phyloP scores from a whole-genome alignment of 92 coral and sea anemone genomes.

The Porites cylindrica region DNA sequence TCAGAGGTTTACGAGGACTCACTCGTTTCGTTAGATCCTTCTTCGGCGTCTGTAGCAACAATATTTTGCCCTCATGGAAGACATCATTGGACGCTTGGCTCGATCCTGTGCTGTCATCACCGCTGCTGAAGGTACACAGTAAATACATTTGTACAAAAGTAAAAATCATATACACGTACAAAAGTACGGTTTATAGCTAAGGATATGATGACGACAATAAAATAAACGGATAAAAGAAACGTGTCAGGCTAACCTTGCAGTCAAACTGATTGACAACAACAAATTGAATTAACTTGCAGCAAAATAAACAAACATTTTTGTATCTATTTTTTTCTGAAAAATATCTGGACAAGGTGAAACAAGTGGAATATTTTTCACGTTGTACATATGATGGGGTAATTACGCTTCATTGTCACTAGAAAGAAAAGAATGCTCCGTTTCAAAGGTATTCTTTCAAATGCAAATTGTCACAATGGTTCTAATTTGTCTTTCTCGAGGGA shows the following conservation, averaged over 20 bases:
- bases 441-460: constrained; percentile 36
- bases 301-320: not conserved
- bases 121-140: constrained; percentile 22
- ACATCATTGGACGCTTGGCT: constrained; percentile 46
- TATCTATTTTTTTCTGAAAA: not conserved
- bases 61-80: constrained; percentile 16
- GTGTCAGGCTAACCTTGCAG: not conserved
- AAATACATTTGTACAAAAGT: constrained; percentile 29
- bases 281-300: not conserved
- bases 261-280: constrained; percentile 50
- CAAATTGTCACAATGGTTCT: constrained; percentile 41
- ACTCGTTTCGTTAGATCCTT: constrained; percentile 70
- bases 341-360: not conserved
- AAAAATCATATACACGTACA: too few relatives aligned
- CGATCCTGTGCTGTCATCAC: constrained; percentile 54
- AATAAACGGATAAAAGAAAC: not conserved
- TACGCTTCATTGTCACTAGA: constrained; percentile 13
- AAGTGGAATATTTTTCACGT: not conserved
- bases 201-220: too few relatives aligned
- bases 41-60: constrained; percentile 79
- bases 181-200: not conserved
- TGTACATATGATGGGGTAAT: constrained; percentile 22
- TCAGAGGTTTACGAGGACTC: constrained; percentile 98
- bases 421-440: constrained; percentile 21
- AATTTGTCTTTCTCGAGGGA: not conserved